Conservation (phyloP, 2,888 invertebrate genomes). For the Synergus laeviventris region DNA sequence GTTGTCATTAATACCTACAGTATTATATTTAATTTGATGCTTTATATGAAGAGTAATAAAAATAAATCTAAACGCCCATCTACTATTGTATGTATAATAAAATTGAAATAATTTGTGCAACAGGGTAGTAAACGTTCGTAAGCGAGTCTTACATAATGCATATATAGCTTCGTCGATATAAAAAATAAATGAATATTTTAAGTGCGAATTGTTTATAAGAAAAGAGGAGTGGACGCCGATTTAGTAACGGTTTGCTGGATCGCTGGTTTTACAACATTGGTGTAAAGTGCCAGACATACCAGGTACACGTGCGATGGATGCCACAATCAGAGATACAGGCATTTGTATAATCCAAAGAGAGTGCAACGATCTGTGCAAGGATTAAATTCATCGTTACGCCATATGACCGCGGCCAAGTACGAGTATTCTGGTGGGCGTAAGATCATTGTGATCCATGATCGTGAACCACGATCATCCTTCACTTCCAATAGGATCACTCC, state of each 20-base stretch:
- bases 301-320: neutral
- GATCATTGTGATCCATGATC: conserved; percentile 73
- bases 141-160: neutral
- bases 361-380: neutral
- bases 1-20: no score
- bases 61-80: no score
- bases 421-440: conserved; percentile 66
- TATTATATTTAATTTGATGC: no score
- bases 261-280: neutral
- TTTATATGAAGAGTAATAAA: no score
- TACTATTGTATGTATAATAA: no score
- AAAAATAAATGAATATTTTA: neutral
- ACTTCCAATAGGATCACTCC: conserved; percentile 70
- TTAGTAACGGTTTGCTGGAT: conserved; percentile 6
- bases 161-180: neutral
- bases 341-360: neutral
- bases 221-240: neutral
- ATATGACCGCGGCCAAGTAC: neutral
- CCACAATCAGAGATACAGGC: neutral
- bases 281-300: conserved; percentile 7
- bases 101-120: neutral
- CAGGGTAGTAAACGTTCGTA: neutral
- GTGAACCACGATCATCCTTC: conserved; percentile 70
- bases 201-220: neutral
- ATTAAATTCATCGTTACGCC: conserved; percentile 2